Evolutionary conservation across 1,140 invertebrate species (phyloP).

Genomic region (Drosophila nasuta): DNA sequence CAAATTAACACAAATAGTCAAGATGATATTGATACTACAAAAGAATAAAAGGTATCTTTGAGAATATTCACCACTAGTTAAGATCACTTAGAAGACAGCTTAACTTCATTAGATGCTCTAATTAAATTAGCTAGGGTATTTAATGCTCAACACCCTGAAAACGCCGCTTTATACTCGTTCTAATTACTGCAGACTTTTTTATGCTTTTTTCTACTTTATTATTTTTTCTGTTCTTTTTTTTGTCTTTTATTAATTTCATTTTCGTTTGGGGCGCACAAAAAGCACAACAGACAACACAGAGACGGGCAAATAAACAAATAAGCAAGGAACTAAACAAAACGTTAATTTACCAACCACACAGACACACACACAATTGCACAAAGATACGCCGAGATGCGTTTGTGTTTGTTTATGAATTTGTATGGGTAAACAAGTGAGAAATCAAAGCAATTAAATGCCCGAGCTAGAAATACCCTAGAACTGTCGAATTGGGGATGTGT

Average conservation of each 20-base stretch:
- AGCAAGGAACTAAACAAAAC: conserved; percentile 71
- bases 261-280: conserved; percentile 58
- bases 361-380: conserved; percentile 14
- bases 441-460: conserved; percentile 6
- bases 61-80: too few species aligned
- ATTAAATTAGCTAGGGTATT: conserved; percentile 1
- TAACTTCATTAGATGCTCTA: background rate
- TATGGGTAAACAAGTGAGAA: conserved; percentile 53
- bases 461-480: conserved; percentile 29
- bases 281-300: conserved; percentile 28
- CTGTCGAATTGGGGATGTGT: background rate
- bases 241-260: conserved; percentile 72
- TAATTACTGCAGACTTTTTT: conserved; percentile 50
- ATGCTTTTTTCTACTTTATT: conserved; percentile 16
- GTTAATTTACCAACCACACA: conserved; percentile 60
- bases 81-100: too few species aligned
- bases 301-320: conserved; percentile 78
- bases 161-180: conserved; percentile 14
- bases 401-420: conserved; percentile 46
- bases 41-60: too few species aligned
- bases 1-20: too few species aligned
- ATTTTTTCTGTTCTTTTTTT: conserved; percentile 51
- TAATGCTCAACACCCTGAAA: background rate
- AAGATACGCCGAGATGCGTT: conserved; percentile 27
- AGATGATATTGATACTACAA: too few species aligned